phyloP scores from a whole-genome alignment of 2,888 invertebrate genomes.

The Ophioninae sp. region DNA sequence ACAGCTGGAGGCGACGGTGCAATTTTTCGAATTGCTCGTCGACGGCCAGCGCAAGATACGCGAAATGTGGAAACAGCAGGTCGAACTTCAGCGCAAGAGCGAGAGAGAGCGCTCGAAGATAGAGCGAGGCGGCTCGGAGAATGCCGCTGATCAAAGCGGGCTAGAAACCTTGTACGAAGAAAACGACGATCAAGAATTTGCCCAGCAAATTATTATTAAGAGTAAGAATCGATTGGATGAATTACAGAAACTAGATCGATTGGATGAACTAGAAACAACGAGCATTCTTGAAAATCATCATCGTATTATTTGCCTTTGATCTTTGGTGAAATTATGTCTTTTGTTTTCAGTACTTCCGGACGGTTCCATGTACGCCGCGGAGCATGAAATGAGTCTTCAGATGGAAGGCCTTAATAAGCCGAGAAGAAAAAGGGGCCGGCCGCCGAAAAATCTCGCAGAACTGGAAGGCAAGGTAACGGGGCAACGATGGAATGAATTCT shows the following conservation, averaged over 20 bases:
- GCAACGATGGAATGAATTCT: neutral
- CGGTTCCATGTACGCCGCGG: conserved; percentile 85
- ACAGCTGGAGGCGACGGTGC: conserved; percentile 88
- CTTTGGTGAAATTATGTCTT: neutral
- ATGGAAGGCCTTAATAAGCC: conserved; percentile 86
- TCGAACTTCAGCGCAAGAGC: conserved; percentile 78
- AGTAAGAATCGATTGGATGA: conserved; percentile 74
- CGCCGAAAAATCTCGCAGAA: conserved; percentile 83
- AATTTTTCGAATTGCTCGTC: conserved; percentile 88
- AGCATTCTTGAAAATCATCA: neutral
- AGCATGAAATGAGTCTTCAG: conserved; percentile 85
- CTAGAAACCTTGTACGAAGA: conserved; percentile 63
- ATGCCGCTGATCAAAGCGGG: conserved; percentile 63
- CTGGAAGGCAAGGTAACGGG: conserved; percentile 63
- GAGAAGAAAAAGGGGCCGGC: conserved; percentile 87
- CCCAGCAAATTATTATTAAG: conserved; percentile 82
- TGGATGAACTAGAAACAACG: no score
- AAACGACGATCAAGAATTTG: conserved; percentile 76
- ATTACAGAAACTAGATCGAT: neutral
- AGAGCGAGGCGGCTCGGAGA: conserved; percentile 69
- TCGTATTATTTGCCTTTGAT: neutral
- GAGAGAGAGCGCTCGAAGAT: conserved; percentile 74
- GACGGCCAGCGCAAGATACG: conserved; percentile 86
- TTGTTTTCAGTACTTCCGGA: conserved; percentile 83
- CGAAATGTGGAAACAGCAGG: conserved; percentile 81